A percentile compares a stretch with the other conserved stretches of the same genome.
phyloP scores from a whole-genome alignment of 2,888 invertebrate genomes.

The Eupsilia transversa region DNA sequence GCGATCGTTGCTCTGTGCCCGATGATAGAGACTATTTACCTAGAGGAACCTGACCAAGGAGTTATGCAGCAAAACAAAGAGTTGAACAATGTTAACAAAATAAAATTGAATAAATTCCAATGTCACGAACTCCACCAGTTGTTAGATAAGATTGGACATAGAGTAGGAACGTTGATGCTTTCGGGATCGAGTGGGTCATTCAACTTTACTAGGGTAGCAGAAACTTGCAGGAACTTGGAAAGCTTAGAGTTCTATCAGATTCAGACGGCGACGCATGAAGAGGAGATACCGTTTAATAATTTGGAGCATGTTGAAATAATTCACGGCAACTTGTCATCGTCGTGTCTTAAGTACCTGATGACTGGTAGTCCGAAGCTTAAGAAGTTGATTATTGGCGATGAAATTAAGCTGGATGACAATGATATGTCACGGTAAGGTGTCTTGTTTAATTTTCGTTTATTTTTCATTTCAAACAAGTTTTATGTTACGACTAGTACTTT shows the following conservation, averaged over 20 bases:
- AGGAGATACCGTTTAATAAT: constrained; percentile 90
- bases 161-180: constrained; percentile 90
- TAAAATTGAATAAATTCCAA: constrained; percentile 92
- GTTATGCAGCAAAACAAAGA: constrained; percentile 88
- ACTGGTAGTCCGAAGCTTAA: constrained; percentile 91
- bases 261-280: constrained; percentile 90
- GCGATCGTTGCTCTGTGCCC: constrained; percentile 92
- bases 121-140: constrained; percentile 91
- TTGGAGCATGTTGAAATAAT: constrained; percentile 92
- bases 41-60: constrained; percentile 91
- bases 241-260: constrained; percentile 93
- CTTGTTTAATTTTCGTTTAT: too few relatives aligned
- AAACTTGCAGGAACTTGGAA: constrained; percentile 90
- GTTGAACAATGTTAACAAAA: constrained; percentile 87
- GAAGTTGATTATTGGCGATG: constrained; percentile 92
- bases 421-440: constrained; percentile 91
- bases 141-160: constrained; percentile 89
- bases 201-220: constrained; percentile 91
- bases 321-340: constrained; percentile 91
- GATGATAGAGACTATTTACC: constrained; percentile 91
- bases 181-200: constrained; percentile 90
- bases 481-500: neutral
- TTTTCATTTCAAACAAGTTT: neutral
- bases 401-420: constrained; percentile 92
- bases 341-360: constrained; percentile 91